phyloP scores from a whole-genome alignment of 2,113 vertebrate species.

The Platichthys stellatus region DNA sequence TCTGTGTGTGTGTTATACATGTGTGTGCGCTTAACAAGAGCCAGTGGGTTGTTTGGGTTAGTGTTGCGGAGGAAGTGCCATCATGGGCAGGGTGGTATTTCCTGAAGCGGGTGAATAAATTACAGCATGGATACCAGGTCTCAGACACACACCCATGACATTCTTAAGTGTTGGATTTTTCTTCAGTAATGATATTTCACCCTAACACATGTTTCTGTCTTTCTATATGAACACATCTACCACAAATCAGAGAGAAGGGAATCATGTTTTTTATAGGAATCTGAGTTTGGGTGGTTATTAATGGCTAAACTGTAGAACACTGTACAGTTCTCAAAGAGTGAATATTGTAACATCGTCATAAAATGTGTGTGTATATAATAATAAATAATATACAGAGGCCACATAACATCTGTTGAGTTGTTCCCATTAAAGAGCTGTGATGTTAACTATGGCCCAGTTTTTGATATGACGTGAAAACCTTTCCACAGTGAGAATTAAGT shows the following conservation, averaged over 20 bases:
- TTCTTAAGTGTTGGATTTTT: not conserved
- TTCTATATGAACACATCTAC: no score
- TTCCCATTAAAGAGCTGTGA: not conserved
- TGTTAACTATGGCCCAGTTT: not conserved
- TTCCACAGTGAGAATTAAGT: not conserved
- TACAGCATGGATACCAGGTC: conserved; percentile 30
- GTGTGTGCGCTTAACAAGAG: conserved; percentile 16
- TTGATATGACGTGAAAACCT: not conserved
- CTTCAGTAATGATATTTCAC: not conserved
- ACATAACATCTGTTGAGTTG: not conserved
- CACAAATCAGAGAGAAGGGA: not conserved
- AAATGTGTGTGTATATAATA: not conserved
- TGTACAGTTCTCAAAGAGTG: not conserved
- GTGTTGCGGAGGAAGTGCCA: conserved; percentile 62
- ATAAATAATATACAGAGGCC: not conserved
- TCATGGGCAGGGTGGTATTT: conserved; percentile 76
- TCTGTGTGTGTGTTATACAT: not conserved
- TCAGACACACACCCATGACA: conserved; percentile 1
- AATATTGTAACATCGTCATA: no score
- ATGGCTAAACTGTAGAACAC: no score
- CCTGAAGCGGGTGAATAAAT: conserved; percentile 73
- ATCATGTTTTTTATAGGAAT: not conserved
- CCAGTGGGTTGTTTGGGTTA: conserved; percentile 70
- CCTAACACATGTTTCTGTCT: no score
- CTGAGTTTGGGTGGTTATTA: no score